Evolutionary conservation across 2,113 vertebrate species (phyloP).

Genomic region (Beaufortia kweichowensis): DNA sequence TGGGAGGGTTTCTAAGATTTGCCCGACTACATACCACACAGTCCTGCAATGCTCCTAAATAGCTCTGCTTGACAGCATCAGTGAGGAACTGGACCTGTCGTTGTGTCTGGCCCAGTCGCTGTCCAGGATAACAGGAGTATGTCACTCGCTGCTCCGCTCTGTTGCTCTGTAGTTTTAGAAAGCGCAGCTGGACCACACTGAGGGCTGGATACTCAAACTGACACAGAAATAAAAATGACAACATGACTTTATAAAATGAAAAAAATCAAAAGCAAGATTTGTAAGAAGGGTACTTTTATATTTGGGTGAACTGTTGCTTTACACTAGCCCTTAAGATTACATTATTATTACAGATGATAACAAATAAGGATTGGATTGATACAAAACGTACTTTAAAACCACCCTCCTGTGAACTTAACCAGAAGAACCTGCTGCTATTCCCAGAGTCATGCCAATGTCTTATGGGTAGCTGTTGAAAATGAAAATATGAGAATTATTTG

Average conservation of each 20-base stretch:
- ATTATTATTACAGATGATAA: too few relatives aligned
- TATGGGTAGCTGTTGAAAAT: slow-evolving; percentile 72
- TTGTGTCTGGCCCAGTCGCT: slow-evolving; percentile 55
- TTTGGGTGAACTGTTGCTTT: not conserved
- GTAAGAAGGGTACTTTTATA: too few relatives aligned
- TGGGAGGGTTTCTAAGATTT: too few relatives aligned
- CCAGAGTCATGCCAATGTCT: slow-evolving; percentile 76
- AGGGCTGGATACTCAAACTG: slow-evolving; percentile 81
- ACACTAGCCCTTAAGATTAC: too few relatives aligned
- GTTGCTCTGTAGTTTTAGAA: slow-evolving; percentile 82
- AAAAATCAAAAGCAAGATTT: not conserved
- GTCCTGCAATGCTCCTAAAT: slow-evolving; percentile 72
- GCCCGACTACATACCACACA: slow-evolving; percentile 80
- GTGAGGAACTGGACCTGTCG: slow-evolving; percentile 80
- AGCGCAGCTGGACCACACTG: slow-evolving; percentile 83
- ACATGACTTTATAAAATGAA: not conserved
- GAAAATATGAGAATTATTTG: slow-evolving; percentile 13
- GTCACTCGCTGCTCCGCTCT: slow-evolving; percentile 76
- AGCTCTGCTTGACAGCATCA: slow-evolving; percentile 77
- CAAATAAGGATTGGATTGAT: too few relatives aligned
- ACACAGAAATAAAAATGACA: not conserved
- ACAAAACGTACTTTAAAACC: slow-evolving; percentile 77
- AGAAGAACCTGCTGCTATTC: slow-evolving; percentile 72
- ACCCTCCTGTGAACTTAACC: slow-evolving; percentile 79
- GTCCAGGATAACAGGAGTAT: slow-evolving; percentile 76